Percentiles rank a stretch among this genome's conserved stretches.
Evolutionary conservation across 1,140 invertebrate species (phyloP).

Genomic region (Nebria ingens): DNA sequence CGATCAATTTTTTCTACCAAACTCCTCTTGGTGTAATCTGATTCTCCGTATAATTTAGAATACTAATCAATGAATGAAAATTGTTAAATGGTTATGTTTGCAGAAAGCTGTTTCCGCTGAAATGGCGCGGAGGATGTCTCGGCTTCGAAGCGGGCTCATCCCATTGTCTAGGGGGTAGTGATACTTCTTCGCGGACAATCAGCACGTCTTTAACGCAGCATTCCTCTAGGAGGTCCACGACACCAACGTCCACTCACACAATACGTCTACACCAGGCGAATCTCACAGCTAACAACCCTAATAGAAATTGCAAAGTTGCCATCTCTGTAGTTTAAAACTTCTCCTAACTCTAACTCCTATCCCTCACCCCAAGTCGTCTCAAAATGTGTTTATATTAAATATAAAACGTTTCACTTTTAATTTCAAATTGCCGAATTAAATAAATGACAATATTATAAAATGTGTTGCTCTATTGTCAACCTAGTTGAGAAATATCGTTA

Average conservation of each 20-base stretch:
- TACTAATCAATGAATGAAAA: neutral
- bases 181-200: neutral
- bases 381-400: no score
- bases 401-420: no score
- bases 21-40: no score
- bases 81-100: neutral
- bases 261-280: neutral
- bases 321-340: neutral
- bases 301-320: neutral
- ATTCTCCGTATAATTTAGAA: no score
- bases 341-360: no score
- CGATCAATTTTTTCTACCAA: no score
- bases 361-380: no score
- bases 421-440: no score
- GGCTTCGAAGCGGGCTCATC: neutral
- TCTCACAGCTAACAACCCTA: neutral
- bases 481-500: no score
- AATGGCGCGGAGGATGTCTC: neutral
- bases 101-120: neutral
- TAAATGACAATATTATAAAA: no score
- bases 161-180: constrained; percentile 1
- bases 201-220: constrained; percentile 4
- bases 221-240: neutral
- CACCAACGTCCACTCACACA: neutral
- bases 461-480: no score